phyloP scores from a whole-genome alignment of 2,113 vertebrate genomes.

The Martes martes region DNA sequence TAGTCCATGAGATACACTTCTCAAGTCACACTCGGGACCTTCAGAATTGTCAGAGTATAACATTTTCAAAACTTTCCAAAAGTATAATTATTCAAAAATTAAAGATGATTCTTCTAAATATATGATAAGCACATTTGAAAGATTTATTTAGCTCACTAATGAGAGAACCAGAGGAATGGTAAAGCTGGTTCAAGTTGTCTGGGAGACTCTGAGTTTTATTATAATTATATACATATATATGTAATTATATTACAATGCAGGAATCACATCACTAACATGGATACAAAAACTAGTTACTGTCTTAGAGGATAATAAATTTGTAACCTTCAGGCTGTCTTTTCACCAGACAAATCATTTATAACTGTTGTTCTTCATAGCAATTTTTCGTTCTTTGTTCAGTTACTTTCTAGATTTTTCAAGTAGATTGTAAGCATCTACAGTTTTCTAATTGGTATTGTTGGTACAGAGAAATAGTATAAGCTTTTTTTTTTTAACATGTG shows the following conservation, averaged over 20 bases:
- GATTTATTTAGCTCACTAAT: background rate
- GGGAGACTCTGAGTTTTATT: background rate
- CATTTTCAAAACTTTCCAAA: background rate
- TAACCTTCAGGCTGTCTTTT: background rate
- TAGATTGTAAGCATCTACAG: background rate
- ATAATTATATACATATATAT: too few relatives aligned
- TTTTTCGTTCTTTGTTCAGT: background rate
- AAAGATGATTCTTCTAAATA: background rate
- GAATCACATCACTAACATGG: background rate
- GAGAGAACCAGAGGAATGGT: background rate
- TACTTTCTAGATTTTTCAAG: background rate
- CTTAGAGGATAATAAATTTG: background rate
- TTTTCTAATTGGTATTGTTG: background rate
- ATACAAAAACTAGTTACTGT: background rate
- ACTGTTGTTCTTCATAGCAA: background rate
- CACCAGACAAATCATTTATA: background rate
- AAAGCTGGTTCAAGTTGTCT: background rate
- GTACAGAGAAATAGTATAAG: background rate
- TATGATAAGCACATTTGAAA: background rate
- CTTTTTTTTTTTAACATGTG: background rate
- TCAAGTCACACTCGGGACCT: background rate
- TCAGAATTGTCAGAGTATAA: background rate
- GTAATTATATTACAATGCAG: background rate
- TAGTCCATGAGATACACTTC: background rate
- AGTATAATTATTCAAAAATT: background rate